Base-by-base conservation (phyloP, 2,888 invertebrate species). In the Drosophila pseudotakahashii region DNA sequence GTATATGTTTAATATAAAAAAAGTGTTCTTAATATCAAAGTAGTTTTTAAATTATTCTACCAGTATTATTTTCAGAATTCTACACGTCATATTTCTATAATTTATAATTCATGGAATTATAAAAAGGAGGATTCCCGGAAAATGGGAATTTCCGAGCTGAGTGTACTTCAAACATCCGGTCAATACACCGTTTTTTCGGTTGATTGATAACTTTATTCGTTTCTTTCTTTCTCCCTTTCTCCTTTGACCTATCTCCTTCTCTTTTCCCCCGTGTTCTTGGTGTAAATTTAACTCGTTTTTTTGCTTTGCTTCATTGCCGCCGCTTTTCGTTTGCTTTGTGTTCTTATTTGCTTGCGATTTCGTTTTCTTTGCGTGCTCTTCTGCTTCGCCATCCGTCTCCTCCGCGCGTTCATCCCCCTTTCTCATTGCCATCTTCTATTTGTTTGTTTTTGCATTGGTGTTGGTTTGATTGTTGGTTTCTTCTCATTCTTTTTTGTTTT, bases 261-360 rank as follows among this genome's bases (percentile, higher is more conserved):
- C 37, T 13, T 11, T 19, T 7, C 19, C 7, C 5, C 3, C 9
- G 52, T 66, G 51, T 59, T 70, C 34, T 73, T 78, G 68, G 64
- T 81, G 72, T 78, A 76, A 78, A 66, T 72, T 85, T 73, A 88
- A 81, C 81, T 88, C 58, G 75, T 81, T 81, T 84, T 84, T 53
- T 76, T 63, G 73, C 62, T 75, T 73, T 66, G 58, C 77, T 84
- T 81, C 62, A 78, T 78, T 73, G 73, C 58, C 50, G 36, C 64
- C 58, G 30, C 59, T 52, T 74, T 60, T 52, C 30, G 36, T 52
- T 53, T 50, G 36, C 34, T 78, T 66, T 66, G 55, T 73, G 75
- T 79, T 81, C 75, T 79, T 84, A 75, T 81, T 81, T 78, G 85
- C 79, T 72, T 74, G 85, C 74, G 86, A 81, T 73, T 81, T 81